Percentiles rank a stretch among this genome's conserved stretches.
phyloP scores from a whole-genome alignment of 2,113 vertebrate species.

The Phaethon lepturus region DNA sequence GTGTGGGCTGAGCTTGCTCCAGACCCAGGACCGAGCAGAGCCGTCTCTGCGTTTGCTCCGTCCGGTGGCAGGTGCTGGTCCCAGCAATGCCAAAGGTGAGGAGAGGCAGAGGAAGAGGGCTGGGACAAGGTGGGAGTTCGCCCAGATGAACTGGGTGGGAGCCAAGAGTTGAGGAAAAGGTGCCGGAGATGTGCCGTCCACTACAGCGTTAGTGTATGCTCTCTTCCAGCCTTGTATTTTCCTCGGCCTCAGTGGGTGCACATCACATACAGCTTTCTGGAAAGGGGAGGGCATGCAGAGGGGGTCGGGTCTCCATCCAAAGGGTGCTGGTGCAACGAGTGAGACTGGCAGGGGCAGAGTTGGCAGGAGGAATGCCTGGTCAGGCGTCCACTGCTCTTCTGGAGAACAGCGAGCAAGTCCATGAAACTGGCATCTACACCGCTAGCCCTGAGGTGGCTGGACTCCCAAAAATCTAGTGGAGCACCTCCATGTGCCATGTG shows the following conservation, averaged over 20 bases:
- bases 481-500: neutral
- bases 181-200: neutral
- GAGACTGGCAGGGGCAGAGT: neutral
- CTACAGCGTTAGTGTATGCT: rapidly evolving
- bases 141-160: neutral
- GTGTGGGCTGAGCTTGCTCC: neutral
- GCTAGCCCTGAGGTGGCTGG: neutral
- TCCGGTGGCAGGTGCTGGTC: neutral
- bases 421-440: neutral
- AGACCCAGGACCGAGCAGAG: neutral
- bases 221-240: neutral
- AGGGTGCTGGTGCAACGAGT: neutral
- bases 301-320: neutral
- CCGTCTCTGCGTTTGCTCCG: rapidly evolving
- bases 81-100: neutral
- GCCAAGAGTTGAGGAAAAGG: neutral
- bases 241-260: neutral
- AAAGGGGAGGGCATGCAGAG: neutral
- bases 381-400: neutral
- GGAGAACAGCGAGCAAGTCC: neutral
- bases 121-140: neutral
- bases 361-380: neutral
- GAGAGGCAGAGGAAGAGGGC: neutral
- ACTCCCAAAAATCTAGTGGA: neutral
- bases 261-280: neutral